Percentiles rank a stretch among this genome's conserved stretches.
Conservation (phyloP, 2,888 invertebrate genomes). For the Thymelicus sylvestris region DNA sequence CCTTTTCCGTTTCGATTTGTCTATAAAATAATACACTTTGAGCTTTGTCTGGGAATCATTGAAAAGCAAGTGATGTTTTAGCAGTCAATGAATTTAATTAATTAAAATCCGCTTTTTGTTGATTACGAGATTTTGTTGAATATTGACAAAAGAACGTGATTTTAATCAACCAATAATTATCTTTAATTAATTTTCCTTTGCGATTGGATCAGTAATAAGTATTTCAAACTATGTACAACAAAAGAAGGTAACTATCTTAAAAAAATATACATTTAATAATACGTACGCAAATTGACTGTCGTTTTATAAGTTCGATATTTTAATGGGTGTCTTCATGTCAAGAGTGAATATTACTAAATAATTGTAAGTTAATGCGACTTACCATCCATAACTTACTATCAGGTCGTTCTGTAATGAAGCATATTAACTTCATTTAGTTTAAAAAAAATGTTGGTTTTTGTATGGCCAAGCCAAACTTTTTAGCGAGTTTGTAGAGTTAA, state of each 20-base stretch:
- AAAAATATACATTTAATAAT: no score
- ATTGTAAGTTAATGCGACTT: no score
- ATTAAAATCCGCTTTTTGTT: constrained; percentile 66
- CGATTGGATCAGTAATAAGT: not conserved
- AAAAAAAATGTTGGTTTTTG: no score
- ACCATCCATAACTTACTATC: no score
- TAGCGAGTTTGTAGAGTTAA: no score
- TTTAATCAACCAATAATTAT: constrained; percentile 19
- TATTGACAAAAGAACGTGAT: constrained; percentile 37
- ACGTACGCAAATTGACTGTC: no score
- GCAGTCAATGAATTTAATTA: constrained; percentile 79
- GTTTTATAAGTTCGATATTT: no score
- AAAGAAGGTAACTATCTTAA: not conserved
- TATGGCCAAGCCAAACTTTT: no score
- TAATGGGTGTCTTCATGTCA: no score
- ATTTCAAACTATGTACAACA: not conserved
- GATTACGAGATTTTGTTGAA: constrained; percentile 54
- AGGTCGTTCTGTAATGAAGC: no score
- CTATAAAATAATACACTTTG: constrained; percentile 84
- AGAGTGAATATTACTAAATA: no score
- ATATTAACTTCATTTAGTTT: no score
- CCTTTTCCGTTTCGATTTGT: constrained; percentile 70
- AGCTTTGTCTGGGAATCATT: constrained; percentile 79
- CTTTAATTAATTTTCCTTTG: constrained; percentile 16
- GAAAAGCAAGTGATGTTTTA: constrained; percentile 79